Base-by-base conservation (phyloP, 2,888 invertebrate genomes). In the Leucophenga maculata region DNA sequence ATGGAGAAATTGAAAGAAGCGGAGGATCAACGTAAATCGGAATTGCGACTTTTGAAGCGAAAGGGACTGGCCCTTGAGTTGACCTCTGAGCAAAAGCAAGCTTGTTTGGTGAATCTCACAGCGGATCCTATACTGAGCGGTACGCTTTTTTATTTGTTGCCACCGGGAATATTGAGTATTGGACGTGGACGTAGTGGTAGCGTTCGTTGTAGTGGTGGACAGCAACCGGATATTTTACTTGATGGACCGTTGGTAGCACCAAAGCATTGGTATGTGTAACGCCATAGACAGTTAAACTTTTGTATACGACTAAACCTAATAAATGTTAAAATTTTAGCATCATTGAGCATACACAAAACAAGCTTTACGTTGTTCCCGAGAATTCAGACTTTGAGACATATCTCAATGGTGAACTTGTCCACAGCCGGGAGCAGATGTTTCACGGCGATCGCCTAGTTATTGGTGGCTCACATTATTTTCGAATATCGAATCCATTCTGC, bases 121-220 rank as follows among this genome's bases (percentile, higher is more conserved):
- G 91, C 92, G 18, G 93, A 93, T 87, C 92, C 93, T 3, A 91
- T 91, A 84, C 84, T 93, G 67, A 91, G 92, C 0, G 92, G 92
- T 75, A 88, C 86, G 0, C 77, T 88, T 6, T 86, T 88, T 48
- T 88, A 88, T 65, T 78, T 88, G 6, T 72, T 88, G 67, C 88
- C 88, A 6, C 74, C 78, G 1, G 88, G 88, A 3, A 73, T 71
- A 4, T 85, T 88, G 1, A 79, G 78, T 70, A 86, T 88, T 39
- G 88, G 88, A 1, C 80, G 88, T 11, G 80, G 85, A 0, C 82
- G 80, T 69, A 85, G 83, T 77, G 76, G 26, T 69, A 79, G 11
- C 11, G 39, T 39, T 39, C 39, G 39, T 39, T 39, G 8, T 39
- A 39, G 39, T 44, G 44, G 39, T 9, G 18, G 18, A 22, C 18